These are phyloP conservation scores for Pseudococcus longispinus DNA, from an alignment of 2,888 invertebrate genomes.

Conservation along the genomic window DNA sequence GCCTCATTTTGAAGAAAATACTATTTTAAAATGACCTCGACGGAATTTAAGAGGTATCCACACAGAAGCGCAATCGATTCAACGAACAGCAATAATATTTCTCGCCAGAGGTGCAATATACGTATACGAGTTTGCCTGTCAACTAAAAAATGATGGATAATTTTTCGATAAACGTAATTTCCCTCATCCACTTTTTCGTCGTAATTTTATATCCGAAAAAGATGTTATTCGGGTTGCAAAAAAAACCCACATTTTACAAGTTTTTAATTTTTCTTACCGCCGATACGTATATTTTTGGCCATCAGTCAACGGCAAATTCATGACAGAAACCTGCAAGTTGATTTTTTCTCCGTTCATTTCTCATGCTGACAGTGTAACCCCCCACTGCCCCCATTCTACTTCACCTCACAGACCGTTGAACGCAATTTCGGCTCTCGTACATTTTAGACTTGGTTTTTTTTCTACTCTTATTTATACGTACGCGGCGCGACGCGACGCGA, in stretches of 20 bases:
- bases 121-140: not conserved
- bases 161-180: not conserved
- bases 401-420: not conserved
- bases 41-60: not conserved
- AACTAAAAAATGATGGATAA: not conserved
- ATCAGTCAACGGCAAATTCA: not conserved
- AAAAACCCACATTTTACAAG: not conserved
- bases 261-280: not conserved
- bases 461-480: not conserved
- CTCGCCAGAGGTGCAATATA: not conserved
- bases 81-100: not conserved
- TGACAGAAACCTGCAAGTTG: not conserved
- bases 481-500: not conserved
- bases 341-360: not conserved
- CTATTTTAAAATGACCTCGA: not conserved
- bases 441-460: constrained; percentile 21
- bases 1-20: not conserved
- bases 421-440: constrained; percentile 9
- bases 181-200: not conserved
- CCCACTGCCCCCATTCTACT: not conserved
- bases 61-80: not conserved
- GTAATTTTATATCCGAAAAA: not conserved
- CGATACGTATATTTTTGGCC: not conserved
- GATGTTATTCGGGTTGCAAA: not conserved
- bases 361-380: constrained; percentile 4